These are phyloP conservation scores for Pterocles orientalis DNA, from an alignment of 2,113 vertebrate genomes.

Conservation along the genomic window DNA sequence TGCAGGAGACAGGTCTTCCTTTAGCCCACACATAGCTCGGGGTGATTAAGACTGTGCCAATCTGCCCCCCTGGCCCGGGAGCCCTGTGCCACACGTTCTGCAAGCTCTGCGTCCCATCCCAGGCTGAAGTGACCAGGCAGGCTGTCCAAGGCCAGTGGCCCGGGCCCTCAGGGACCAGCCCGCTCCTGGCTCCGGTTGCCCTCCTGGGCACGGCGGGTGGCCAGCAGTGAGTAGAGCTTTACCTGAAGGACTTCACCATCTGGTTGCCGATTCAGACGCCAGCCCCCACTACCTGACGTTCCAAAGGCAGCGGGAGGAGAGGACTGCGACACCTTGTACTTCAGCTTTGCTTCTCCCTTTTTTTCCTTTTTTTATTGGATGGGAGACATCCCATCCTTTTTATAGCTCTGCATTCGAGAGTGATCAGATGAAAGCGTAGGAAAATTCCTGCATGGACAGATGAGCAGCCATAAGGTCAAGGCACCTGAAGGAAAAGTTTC, in stretches of 20 bases:
- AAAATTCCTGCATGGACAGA: neutral
- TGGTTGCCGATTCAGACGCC: neutral
- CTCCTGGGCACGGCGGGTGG: rapidly evolving
- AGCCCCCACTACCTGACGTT: neutral
- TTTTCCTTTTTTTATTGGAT: conserved; percentile 32
- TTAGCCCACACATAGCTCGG: rapidly evolving
- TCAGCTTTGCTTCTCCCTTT: neutral
- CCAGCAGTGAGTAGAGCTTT: neutral
- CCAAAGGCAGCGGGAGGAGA: neutral
- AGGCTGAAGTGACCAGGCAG: rapidly evolving
- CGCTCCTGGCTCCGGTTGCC: rapidly evolving
- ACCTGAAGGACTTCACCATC: conserved; percentile 4
- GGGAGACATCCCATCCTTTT: conserved; percentile 9
- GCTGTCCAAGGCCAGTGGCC: rapidly evolving
- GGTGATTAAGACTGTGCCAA: rapidly evolving
- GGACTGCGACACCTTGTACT: neutral
- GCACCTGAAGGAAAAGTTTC: conserved; percentile 26
- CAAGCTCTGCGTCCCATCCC: neutral
- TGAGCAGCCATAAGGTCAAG: conserved; percentile 30
- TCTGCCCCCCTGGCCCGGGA: neutral
- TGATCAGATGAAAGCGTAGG: conserved; percentile 7
- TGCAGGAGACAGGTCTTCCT: neutral
- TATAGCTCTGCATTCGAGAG: neutral
- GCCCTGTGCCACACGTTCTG: rapidly evolving
- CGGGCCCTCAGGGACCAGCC: neutral